These are phyloP conservation scores for Zaprionus kolodkinae DNA, from an alignment of 1,140 invertebrate genomes.

Conservation along the genomic window DNA sequence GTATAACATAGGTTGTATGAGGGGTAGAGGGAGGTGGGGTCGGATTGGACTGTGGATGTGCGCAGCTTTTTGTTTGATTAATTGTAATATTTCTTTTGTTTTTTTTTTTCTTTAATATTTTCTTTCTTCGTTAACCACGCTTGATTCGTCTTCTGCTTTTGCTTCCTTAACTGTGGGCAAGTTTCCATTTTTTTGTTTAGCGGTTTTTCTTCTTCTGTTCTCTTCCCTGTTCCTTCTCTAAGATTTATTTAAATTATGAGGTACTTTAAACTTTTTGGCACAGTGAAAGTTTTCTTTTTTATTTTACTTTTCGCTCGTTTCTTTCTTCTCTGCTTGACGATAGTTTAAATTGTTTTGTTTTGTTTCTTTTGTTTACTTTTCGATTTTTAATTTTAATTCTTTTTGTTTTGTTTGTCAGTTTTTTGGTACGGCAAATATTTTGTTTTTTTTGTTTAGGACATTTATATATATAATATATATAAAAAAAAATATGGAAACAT, in stretches of 20 bases:
- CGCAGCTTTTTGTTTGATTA: neutral
- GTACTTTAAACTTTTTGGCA: conserved; percentile 84
- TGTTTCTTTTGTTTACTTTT: conserved; percentile 32
- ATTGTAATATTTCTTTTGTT: no score
- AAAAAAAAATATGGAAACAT: conserved; percentile 41
- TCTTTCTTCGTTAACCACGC: conserved; percentile 15
- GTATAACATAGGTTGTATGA: neutral
- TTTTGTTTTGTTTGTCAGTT: conserved; percentile 30
- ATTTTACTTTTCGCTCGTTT: conserved; percentile 60
- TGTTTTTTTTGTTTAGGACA: conserved; percentile 45
- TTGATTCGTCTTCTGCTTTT: neutral
- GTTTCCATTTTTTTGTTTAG: conserved; percentile 36
- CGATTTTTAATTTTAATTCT: conserved; percentile 17
- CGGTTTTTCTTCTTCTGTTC: conserved; percentile 9
- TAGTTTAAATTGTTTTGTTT: conserved; percentile 49
- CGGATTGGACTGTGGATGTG: neutral
- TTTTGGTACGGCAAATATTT: conserved; percentile 72
- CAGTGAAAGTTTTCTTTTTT: conserved; percentile 84
- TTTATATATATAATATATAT: conserved; percentile 36
- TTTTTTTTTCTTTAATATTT: conserved; percentile 3
- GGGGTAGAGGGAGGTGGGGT: neutral
- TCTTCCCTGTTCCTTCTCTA: conserved; percentile 54
- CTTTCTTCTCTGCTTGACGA: conserved; percentile 32
- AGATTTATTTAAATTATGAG: conserved; percentile 84
- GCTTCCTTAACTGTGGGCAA: conserved; percentile 31